Evolutionary conservation across 2,113 vertebrate species (phyloP), one percentile per base, ranked within the genome.

Genomic region (Aix galericulata): DNA sequence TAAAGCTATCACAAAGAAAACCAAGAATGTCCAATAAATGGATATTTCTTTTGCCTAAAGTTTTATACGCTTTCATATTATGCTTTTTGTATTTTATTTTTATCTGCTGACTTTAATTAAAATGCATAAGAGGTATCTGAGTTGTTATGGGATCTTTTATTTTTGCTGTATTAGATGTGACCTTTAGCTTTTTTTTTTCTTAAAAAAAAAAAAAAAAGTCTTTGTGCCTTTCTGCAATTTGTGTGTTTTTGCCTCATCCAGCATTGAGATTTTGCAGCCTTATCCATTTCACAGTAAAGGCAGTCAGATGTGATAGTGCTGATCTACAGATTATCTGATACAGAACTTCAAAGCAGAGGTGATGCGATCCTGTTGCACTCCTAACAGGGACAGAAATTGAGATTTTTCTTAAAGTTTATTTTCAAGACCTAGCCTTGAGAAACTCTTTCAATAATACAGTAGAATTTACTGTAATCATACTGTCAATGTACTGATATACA

Each of bases 351-450:
- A 29, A 81, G 38, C 53, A 60, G 48, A 17, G 9, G 42, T 68
- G 8, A 29, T 2, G 0, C 34, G 36, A 26, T 56, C 15, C 42
- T 21, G 1, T 11, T 36, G 31, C 6, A 23, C 4, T 55, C 3
- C 9, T 68, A 29, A 34, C 4, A 58, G 58, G 38, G 34, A 32
- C 6, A 34, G 32, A 59, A 40, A 21, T 27, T 9, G 12, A 77
- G 50, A 6, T 42, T 82, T 75, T 82, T 38, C 10, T 0, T 80
- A 68, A 64, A 18, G 21, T 44, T 36, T 79, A 1, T 74, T 90
- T 95, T 73, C n/a, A 71, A n/a, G 36, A n/a, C 42, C 69, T 71
- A 50, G 13, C 63, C 56, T 81, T 5, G 2, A 63, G 60, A 42
- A 58, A 71, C 32, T 58, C 38, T 23, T 82, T n/a, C n/a, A 67